Conservation (phyloP, 2,888 invertebrate species). For the Drosophila limbata region DNA sequence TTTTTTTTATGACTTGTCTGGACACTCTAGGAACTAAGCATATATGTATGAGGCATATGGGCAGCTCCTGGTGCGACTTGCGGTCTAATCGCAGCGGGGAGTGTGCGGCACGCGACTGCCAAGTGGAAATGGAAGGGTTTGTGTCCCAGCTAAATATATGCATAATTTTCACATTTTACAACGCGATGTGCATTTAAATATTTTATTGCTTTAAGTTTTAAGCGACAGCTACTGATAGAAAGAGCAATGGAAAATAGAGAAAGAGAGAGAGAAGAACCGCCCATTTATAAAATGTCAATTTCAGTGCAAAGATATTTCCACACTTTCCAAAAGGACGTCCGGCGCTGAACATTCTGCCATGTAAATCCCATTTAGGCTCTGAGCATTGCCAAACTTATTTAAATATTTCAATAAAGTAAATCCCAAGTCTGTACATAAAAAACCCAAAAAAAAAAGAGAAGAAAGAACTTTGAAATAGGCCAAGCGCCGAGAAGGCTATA, state of each 20-base stretch:
- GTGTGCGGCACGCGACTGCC: slow-evolving; percentile 61
- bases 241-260: not conserved
- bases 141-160: slow-evolving; percentile 61
- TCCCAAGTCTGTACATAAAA: slow-evolving; percentile 71
- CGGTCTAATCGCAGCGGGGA: slow-evolving; percentile 69
- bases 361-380: slow-evolving; percentile 81
- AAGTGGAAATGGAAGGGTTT: slow-evolving; percentile 54
- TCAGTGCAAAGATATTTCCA: slow-evolving; percentile 64
- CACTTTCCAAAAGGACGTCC: slow-evolving; percentile 55
- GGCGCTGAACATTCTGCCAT: slow-evolving; percentile 33
- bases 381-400: slow-evolving; percentile 82
- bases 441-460: slow-evolving; percentile 18
- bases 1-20: slow-evolving; percentile 48
- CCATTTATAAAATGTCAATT: slow-evolving; percentile 83
- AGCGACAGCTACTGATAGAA: not conserved
- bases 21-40: slow-evolving; percentile 21
- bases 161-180: slow-evolving; percentile 74
- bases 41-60: slow-evolving; percentile 45
- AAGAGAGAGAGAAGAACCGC: slow-evolving; percentile 22
- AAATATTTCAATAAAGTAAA: slow-evolving; percentile 84
- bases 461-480: slow-evolving; percentile 52
- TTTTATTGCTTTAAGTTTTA: slow-evolving; percentile 76
- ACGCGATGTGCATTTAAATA: slow-evolving; percentile 64
- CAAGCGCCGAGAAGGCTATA: slow-evolving; percentile 32
- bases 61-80: slow-evolving; percentile 67